Base-by-base conservation (phyloP, 2,888 invertebrate species). In the Apamea epomidion region DNA sequence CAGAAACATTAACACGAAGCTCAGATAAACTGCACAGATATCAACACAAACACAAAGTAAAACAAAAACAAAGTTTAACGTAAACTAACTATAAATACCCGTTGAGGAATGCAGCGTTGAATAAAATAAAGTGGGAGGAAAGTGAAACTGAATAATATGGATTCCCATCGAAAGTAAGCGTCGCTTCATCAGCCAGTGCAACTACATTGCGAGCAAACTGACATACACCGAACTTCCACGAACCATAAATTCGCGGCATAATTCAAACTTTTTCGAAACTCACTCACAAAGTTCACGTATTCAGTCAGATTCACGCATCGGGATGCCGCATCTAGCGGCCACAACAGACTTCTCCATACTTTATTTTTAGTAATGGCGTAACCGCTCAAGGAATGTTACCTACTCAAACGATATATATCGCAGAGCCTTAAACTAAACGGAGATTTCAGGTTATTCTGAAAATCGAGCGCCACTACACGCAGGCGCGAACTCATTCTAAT, bases 361-460 rank as follows among this genome's bases (percentile, higher is more conserved):
- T 85, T 96, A 96, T 96, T 95, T 96, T 94, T 96, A 96, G 96
- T 94, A 81, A 92, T 95, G 94, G 93, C 95, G 96, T 95, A 95
- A 94, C 92, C 92, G 89, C 88, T 90, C 90, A 88, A 83, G 83
- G 88, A 88, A 87, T 89, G 90, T 90, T 88, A 90, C 89, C 87
- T 83, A 82, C 83, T 80, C 74, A 85, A 89, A 91, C 92, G 85
- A 91, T 90, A 90, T 91, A 18, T 89, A 89, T 90, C 93, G 93
- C 93, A 91, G 91, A 92, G 92, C 92, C 92, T 88, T 86, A 87
- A 78, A 83, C 87, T 76, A 87, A 89, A 86, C 85, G 81, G 45
- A 73, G n/a, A 77, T 76, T 89, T 45, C 62, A 71, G 45, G 65
- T 51, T 69, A 86, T 87, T 83, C 84, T 88, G 84, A 89, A 90